Evolutionary conservation across 1,140 invertebrate species (phyloP), one percentile per base, ranked within the genome.

Genomic region (Lithobius niger): DNA sequence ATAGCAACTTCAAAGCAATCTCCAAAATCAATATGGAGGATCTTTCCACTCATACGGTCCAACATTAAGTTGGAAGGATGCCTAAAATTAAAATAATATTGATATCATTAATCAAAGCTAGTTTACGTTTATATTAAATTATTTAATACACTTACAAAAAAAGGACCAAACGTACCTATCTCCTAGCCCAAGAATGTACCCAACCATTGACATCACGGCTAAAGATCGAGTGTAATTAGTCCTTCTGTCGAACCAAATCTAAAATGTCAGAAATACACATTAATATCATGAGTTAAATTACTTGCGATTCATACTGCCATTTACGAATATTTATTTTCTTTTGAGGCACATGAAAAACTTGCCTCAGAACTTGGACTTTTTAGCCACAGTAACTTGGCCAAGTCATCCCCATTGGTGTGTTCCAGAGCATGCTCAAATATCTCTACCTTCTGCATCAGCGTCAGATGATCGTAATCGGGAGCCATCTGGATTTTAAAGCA

Each of bases 1-100:
- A 98, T 97, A 1, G 97, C 95, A 16, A 99, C 96, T 75, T 99
- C 97, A 71, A 99, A 99, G 70, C 97, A 99, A 72, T 99, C 97
- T 0, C 97, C 97, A 70, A 99, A 99, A 72, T 99, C 97, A 59
- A 99, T 99, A 64, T 99, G 97, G n/a, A 99, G 72, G 61, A 99
- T 97, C 75, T 99, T 99, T 0, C 97, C 97, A 64, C 89, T 97
- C 50, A 97, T 77, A 48, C 96, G 77, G 67, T 99, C 93, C 62
- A 99, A 71, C 96, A 99, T 99, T 25, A 99, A 75, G 74, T 99
- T 99, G 0, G 95, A 99, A 0, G 97, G 97, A 79, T 99, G 97
- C 45, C 95, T 79, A 58, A 55, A 57, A 58, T 1, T 1, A 31
- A 60, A 54, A 3, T 36, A 10, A 36, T 36, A n/a, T n/a, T 36